Evolutionary conservation across 2,888 invertebrate species (phyloP), one percentile per base, ranked within the genome.

Genomic region (Choreutis nemorana): DNA sequence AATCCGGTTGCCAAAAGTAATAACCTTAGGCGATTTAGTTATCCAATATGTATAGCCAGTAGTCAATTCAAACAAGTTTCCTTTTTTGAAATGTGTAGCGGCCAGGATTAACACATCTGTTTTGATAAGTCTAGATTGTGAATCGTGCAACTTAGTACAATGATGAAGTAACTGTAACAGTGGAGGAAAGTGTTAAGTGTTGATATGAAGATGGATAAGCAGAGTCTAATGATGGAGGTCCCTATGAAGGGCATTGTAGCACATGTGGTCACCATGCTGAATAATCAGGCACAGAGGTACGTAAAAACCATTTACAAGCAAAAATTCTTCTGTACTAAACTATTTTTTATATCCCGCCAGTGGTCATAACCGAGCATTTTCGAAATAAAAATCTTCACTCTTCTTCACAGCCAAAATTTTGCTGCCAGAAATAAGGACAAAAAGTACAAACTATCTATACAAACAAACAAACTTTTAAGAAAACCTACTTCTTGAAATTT

Each of bases 201-300:
- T 41, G 54, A 50, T 54, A 71, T 75, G 75, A 75, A 54, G 48
- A 73, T 73, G 75, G 73, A 75, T 45, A 73, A 61, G 40, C 43
- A 60, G 7, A 47, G 46, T 29, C 47, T 56, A 32, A 47, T 77
- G 57, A 37, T 60, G 59, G 75, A 75, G 42, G 71, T 71, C 28
- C 79, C 79, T 2, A 61, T 64, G 21, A 78, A 78, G 39, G 80
- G 79, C 35, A 71, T 78, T 12, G 80, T 80, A 50, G 80, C 79
- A 26, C 79, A 80, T 50, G 78, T 79, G 44, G 78, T 80, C 44
- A 79, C 79, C 14, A 75, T 79, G 70, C 71, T 79, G 25, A 79
- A 80, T 49, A 72, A 68, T 42, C 77, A 78, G 48, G 73, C 75
- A 35, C 73, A 77, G 42, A 73, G 71, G 77, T 78, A 68, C 24